Evolutionary conservation across 2,797 vertebrate species (phyloP), one percentile per base, ranked within the genome.

Genomic region (Pangasius mekongensis): DNA sequence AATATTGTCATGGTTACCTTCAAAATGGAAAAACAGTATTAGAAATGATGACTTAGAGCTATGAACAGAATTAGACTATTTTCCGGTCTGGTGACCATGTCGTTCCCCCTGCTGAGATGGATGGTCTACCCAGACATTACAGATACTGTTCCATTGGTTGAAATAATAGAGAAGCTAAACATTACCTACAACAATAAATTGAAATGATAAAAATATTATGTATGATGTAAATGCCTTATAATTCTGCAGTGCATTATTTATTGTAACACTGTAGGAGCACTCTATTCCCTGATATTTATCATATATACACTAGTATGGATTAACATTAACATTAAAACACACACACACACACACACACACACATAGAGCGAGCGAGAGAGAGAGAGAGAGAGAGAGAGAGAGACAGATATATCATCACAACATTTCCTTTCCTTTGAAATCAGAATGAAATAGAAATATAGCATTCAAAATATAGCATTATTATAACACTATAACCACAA

Each of bases 61-160:
- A 83, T 66, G 81, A 83, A 66, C 24, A 66, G 81, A 83, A 66
- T 83, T 64, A 49, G 82, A 83, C 67, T 67, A 84, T 84, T 52
- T 84, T 49, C 14, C 43, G n/a, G 82, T 67, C 82, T 69, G 82
- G n/a, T 84, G 82, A 49, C 60, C 39, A 18, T 84, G n/a, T 84
- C 69, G 62, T 84, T 66, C 43, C 43, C 27, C 82, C 24, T 47
- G 60, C 82, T 66, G 60, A 11, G 60, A 66, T 30, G 14, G 60
- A 66, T 30, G 14, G 62, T 33, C 62, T 49, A 11, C 47, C 62
- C 62, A 52, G 43, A 33, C 14, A 67, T 33, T 62, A 66, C 78
- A 81, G 52, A 58, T 56, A 33, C 52, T 33, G 33, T 39, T 60
- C 14, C 16, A 64, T 7, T 62, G 58, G 80, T 16, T 62, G 24